Evolutionary conservation across 2,113 vertebrate species (phyloP).

Genomic region (Ursus arctos): DNA sequence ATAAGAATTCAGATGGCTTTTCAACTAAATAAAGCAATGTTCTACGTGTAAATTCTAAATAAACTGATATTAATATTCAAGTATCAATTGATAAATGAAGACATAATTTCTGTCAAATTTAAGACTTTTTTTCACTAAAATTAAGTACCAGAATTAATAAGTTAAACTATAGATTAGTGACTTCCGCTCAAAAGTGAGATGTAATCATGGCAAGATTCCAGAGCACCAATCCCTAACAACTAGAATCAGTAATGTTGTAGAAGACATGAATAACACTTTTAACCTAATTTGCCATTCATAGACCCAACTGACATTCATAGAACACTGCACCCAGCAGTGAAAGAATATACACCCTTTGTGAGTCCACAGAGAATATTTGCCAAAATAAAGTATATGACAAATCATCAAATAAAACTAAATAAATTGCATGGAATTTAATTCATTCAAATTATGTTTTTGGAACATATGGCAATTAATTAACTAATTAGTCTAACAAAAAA

Average conservation of each 20-base stretch:
- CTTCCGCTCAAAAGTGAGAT: neutral
- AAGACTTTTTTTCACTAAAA: neutral
- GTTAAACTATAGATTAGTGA: neutral
- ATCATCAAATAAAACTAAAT: neutral
- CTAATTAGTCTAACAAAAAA: neutral
- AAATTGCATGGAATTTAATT: neutral
- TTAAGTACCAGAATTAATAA: neutral
- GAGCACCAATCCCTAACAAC: neutral
- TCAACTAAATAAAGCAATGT: neutral
- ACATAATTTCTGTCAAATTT: neutral
- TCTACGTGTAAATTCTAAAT: neutral
- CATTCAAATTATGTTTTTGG: neutral
- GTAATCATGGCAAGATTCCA: too few species aligned
- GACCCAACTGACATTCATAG: neutral
- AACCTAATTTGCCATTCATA: neutral
- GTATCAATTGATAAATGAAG: neutral
- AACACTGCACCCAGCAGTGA: neutral
- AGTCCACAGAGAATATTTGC: neutral
- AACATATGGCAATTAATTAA: neutral
- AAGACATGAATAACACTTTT: neutral
- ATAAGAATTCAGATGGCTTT: neutral
- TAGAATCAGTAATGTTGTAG: neutral
- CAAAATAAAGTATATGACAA: neutral
- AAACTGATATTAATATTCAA: neutral
- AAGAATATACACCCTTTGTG: neutral